phyloP scores from a whole-genome alignment of 2,888 invertebrate genomes.

The Coelogynopora nodosa region DNA sequence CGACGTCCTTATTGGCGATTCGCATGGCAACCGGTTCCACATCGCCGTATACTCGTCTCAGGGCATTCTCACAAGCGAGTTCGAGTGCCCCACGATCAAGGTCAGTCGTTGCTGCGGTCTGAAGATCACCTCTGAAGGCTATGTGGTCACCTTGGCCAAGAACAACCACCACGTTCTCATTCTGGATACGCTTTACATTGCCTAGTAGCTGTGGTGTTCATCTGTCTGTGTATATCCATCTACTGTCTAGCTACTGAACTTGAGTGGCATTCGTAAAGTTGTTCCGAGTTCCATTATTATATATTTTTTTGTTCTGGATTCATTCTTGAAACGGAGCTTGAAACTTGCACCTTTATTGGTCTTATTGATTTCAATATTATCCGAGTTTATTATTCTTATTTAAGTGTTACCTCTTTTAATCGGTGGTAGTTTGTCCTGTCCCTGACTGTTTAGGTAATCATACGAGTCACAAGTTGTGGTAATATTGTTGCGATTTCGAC shows the following conservation, averaged over 20 bases:
- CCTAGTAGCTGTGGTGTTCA: slow-evolving; percentile 48
- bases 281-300: background rate
- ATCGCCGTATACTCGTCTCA: slow-evolving; percentile 89
- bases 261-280: too few species aligned
- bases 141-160: slow-evolving; percentile 83
- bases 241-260: too few species aligned
- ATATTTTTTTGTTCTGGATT: background rate
- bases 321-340: background rate
- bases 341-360: background rate
- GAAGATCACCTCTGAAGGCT: slow-evolving; percentile 92
- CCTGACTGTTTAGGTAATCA: background rate
- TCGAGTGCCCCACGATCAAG: slow-evolving; percentile 94
- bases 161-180: slow-evolving; percentile 97
- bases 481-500: background rate
- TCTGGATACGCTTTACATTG: slow-evolving; percentile 65
- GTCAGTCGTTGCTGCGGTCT: slow-evolving; percentile 94
- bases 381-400: background rate
- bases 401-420: slow-evolving; percentile 10
- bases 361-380: background rate
- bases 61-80: slow-evolving; percentile 70
- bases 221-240: too few species aligned
- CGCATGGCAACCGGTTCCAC: slow-evolving; percentile 93
- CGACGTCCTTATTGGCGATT: slow-evolving; percentile 90
- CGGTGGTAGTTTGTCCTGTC: slow-evolving; percentile 19
- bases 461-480: background rate